phyloP scores from a whole-genome alignment of 2,797 vertebrate species.

The Liasis olivaceus region DNA sequence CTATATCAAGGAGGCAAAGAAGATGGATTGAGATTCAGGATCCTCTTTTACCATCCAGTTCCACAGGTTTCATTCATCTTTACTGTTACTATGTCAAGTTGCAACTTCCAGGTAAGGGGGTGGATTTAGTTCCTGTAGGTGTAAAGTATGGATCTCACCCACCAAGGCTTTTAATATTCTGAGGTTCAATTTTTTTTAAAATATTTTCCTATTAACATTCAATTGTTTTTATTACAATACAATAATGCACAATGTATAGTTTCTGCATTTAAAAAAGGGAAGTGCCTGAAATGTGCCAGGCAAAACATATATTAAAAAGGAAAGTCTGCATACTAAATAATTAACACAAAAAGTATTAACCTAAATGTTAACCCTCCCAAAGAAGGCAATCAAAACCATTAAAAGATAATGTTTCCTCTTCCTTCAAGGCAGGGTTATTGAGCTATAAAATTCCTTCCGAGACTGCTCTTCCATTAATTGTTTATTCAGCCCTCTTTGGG shows the following conservation, averaged over 20 bases:
- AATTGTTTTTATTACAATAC: neutral
- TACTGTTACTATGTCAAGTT: neutral
- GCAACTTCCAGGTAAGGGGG: neutral
- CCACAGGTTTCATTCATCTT: no score
- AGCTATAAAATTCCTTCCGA: rapidly evolving
- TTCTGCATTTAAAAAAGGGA: neutral
- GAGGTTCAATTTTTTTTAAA: neutral
- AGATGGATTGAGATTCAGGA: no score
- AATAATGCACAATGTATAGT: neutral
- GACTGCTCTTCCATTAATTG: neutral
- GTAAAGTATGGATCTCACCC: no score
- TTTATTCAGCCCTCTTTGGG: neutral
- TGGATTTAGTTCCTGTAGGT: neutral
- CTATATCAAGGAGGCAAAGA: no score
- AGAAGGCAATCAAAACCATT: neutral
- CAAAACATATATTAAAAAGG: neutral
- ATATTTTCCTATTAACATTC: neutral
- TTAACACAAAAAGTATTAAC: neutral
- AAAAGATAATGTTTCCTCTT: neutral
- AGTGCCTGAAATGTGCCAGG: neutral
- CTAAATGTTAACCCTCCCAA: no score
- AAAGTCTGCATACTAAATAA: neutral
- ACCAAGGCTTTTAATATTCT: neutral
- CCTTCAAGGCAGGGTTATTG: rapidly evolving
- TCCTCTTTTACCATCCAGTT: no score